A percentile compares a stretch with the other conserved stretches of the same genome.
phyloP scores from a whole-genome alignment of 2,113 vertebrate species.

The Alligator mississippiensis region DNA sequence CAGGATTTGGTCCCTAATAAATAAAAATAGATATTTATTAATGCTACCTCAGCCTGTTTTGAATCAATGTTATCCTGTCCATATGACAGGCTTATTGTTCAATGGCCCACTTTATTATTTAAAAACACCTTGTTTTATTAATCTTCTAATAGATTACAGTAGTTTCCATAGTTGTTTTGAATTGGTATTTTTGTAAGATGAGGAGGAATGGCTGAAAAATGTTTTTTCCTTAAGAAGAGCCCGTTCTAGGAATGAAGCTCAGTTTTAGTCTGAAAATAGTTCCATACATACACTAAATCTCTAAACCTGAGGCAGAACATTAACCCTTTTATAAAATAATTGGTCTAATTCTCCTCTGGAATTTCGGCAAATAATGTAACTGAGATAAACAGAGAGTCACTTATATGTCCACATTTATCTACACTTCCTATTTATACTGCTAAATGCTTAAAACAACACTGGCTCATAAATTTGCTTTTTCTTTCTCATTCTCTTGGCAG shows the following conservation, averaged over 20 bases:
- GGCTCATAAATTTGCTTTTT: conserved; percentile 80
- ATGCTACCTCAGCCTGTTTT: neutral
- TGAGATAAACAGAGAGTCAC: conserved; percentile 78
- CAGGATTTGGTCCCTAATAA: conserved; percentile 22
- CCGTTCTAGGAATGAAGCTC: conserved; percentile 15
- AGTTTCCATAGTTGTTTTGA: conserved; percentile 30
- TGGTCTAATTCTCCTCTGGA: conserved; percentile 72
- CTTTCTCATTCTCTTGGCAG: conserved; percentile 78
- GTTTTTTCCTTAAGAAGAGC: neutral
- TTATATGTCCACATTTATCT: conserved; percentile 79
- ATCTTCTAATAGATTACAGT: neutral
- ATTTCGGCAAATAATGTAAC: conserved; percentile 76
- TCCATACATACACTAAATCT: conserved; percentile 48
- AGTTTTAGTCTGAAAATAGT: conserved; percentile 2
- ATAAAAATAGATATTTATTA: neutral
- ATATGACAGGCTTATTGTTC: neutral
- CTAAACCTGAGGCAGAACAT: conserved; percentile 58
- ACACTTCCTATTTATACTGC: conserved; percentile 82
- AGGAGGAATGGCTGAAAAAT: neutral
- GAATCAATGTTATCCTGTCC: neutral
- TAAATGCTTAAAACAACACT: conserved; percentile 85
- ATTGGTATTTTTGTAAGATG: neutral
- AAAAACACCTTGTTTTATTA: neutral
- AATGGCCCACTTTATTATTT: neutral
- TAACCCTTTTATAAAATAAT: conserved; percentile 76